A percentile compares a stretch with the other conserved stretches of the same genome.
Evolutionary conservation across 2,113 vertebrate species (phyloP).

Genomic region (Eptesicus fuscus): DNA sequence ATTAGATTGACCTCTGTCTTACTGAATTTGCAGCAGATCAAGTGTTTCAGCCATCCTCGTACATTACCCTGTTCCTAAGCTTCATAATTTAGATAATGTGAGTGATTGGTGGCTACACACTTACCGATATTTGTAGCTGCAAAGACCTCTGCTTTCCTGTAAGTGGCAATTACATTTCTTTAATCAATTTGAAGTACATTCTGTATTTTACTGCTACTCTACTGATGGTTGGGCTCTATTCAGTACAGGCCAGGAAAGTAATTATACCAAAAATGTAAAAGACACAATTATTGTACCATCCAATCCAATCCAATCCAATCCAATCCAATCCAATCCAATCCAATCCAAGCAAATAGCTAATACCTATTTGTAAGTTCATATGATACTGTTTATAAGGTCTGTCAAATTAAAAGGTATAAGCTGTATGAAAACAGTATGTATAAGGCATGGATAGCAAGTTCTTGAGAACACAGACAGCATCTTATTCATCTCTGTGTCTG

Average conservation of each 20-base stretch:
- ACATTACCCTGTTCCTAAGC: background rate
- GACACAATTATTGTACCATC: constrained; percentile 14
- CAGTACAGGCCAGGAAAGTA: constrained; percentile 23
- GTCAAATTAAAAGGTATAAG: constrained; percentile 33
- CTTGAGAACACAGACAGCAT: background rate
- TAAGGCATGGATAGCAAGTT: background rate
- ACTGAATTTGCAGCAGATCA: constrained; percentile 27
- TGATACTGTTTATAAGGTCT: background rate
- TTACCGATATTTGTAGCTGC: constrained; percentile 41
- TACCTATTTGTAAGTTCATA: constrained; percentile 48
- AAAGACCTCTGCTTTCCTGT: constrained; percentile 48
- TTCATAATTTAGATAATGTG: constrained; percentile 36
- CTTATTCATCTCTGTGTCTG: background rate
- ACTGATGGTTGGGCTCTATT: background rate
- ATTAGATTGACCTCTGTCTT: constrained; percentile 52
- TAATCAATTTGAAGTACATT: constrained; percentile 50
- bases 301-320: constrained; percentile 8
- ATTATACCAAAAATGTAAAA: constrained; percentile 60
- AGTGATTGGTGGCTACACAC: background rate
- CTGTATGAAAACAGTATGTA: background rate
- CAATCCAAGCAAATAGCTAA: constrained; percentile 46
- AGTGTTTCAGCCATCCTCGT: constrained; percentile 34
- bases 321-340: background rate
- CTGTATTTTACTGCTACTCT: constrained; percentile 3
- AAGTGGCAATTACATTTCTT: constrained; percentile 58